phyloP scores from a whole-genome alignment of 2,797 vertebrate species.

The Gambusia yucatana region DNA sequence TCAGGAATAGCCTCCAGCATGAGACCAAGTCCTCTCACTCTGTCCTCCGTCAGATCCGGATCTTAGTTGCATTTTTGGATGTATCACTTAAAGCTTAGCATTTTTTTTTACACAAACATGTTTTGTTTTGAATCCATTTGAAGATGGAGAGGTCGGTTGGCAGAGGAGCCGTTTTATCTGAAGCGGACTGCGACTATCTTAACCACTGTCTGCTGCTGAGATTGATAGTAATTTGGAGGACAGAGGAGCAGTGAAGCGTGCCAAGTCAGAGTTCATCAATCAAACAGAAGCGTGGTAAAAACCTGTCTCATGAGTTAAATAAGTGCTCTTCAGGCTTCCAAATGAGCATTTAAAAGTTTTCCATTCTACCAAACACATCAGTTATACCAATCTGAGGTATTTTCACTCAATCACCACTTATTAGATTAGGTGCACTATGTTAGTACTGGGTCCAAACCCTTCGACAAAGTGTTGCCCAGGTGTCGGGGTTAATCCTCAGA shows the following conservation, averaged over 20 bases:
- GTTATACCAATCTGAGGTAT: constrained; percentile 16
- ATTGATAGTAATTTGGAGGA: constrained; percentile 50
- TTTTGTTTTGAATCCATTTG: not conserved
- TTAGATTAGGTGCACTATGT: not conserved
- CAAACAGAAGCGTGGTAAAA: constrained; percentile 50
- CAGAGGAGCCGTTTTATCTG: constrained; percentile 8
- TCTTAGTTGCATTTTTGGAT: no score
- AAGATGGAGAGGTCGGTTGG: constrained; percentile 5
- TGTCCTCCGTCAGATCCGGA: not conserved
- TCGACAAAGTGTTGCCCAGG: not conserved
- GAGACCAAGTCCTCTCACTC: not conserved
- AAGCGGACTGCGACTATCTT: constrained; percentile 28
- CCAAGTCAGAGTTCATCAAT: constrained; percentile 54
- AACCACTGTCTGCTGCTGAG: constrained; percentile 37
- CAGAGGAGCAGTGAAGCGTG: constrained; percentile 36
- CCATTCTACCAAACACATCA: constrained; percentile 39
- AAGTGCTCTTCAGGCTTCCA: constrained; percentile 46
- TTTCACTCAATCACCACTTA: not conserved
- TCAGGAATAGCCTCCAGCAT: not conserved
- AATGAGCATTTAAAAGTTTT: constrained; percentile 51
- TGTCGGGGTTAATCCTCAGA: not conserved
- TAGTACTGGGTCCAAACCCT: not conserved
- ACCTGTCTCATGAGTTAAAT: constrained; percentile 46
- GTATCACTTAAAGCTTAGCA: not conserved
- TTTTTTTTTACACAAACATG: not conserved